A percentile compares a stretch with the other conserved stretches of the same genome.
These are phyloP conservation scores for Synodontis membranacea DNA, from an alignment of 2,113 vertebrate genomes.

Conservation along the genomic window DNA sequence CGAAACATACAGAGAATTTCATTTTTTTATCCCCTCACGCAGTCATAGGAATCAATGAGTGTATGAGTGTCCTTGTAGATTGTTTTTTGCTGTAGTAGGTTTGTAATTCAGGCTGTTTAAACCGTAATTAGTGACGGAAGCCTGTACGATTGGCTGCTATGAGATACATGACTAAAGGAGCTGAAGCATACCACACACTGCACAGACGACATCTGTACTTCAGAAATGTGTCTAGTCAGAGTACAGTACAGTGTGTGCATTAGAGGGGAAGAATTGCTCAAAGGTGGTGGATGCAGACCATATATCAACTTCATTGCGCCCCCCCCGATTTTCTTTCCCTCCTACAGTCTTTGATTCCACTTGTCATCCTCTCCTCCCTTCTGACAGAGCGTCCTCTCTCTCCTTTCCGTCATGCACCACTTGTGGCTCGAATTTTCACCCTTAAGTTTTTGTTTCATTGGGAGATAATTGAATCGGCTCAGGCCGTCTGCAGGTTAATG, in stretches of 20 bases:
- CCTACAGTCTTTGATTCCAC: background rate
- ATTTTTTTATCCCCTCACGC: background rate
- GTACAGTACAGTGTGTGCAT: background rate
- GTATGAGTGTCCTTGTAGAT: background rate
- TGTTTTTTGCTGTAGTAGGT: background rate
- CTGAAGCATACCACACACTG: background rate
- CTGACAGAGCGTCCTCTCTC: background rate
- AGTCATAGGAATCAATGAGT: background rate
- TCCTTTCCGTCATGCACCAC: conserved; percentile 5
- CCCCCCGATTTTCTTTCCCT: background rate
- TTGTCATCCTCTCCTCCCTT: conserved; percentile 7
- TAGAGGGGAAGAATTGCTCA: background rate
- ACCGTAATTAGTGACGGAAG: background rate
- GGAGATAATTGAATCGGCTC: conserved; percentile 3
- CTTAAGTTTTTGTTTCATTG: conserved; percentile 4
- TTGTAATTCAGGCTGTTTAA: background rate
- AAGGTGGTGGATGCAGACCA: background rate
- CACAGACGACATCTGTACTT: background rate
- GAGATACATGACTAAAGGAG: background rate
- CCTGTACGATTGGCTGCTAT: background rate
- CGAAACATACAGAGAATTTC: background rate
- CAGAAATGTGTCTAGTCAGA: background rate
- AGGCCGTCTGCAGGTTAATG: conserved; percentile 7
- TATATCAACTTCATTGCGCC: background rate
- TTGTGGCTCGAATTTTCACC: conserved; percentile 1